Conservation (phyloP, 2,888 invertebrate genomes). For the Limnephilus lunatus region DNA sequence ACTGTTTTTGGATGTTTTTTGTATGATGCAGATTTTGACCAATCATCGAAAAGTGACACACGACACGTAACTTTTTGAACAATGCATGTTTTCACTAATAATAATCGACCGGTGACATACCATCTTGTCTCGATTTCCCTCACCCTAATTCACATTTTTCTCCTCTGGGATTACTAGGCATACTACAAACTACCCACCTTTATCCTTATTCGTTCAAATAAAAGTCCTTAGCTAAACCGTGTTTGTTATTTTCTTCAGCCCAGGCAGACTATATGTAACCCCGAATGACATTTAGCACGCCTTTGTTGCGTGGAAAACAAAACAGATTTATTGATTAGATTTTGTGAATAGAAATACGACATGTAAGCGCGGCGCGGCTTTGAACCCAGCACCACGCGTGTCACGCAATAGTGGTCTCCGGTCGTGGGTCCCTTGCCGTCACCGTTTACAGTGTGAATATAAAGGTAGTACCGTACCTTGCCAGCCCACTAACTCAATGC, state of each 20-base stretch:
- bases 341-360: constrained; percentile 1
- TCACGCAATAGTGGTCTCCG: background rate
- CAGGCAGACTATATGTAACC: background rate
- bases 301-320: constrained; percentile 15
- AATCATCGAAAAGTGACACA: background rate
- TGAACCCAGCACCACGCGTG: background rate
- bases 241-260: background rate
- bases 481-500: background rate
- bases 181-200: background rate
- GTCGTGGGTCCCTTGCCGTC: background rate
- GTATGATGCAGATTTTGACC: background rate
- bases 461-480: background rate
- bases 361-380: background rate
- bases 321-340: background rate
- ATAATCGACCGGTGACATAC: background rate
- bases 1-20: no score
- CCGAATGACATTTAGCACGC: background rate
- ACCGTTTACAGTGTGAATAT: background rate
- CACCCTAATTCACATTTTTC: background rate
- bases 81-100: background rate
- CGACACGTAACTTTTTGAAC: background rate
- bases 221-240: background rate
- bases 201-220: background rate
- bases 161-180: background rate
- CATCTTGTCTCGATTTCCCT: background rate